Percentiles rank a stretch among this genome's conserved stretches.
Evolutionary conservation across 2,888 invertebrate species (phyloP).

Genomic region (Tipula confusa): DNA sequence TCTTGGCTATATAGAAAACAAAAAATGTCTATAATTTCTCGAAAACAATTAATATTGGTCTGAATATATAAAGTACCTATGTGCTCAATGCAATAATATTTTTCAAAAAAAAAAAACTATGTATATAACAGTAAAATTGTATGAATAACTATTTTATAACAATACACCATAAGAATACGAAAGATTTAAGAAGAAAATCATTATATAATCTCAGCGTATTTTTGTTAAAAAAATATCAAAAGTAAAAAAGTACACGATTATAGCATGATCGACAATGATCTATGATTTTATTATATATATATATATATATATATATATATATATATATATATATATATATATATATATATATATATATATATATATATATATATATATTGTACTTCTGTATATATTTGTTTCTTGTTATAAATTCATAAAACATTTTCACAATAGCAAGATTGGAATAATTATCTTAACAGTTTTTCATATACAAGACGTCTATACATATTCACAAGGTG

Average conservation of each 20-base stretch:
- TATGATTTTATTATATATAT: background rate
- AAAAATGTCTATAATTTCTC: constrained; percentile 20
- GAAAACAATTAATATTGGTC: background rate
- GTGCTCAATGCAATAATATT: constrained; percentile 20
- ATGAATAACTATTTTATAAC: background rate
- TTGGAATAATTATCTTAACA: constrained; percentile 7
- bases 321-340: too few relatives aligned
- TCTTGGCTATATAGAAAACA: background rate
- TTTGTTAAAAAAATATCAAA: background rate
- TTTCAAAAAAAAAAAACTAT: background rate
- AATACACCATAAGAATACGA: background rate
- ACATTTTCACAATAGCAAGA: background rate
- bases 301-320: too few relatives aligned
- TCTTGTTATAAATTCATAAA: constrained; percentile 3
- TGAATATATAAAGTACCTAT: too few relatives aligned
- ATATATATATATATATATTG: too few relatives aligned
- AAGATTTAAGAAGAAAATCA: background rate
- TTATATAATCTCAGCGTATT: constrained; percentile 16
- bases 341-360: too few relatives aligned
- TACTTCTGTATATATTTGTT: background rate
- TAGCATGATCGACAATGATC: constrained; percentile 25
- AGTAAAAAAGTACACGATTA: constrained; percentile 3
- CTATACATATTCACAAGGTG: background rate
- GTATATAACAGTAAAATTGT: constrained; percentile 8
- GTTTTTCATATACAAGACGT: background rate